Evolutionary conservation across 2,113 vertebrate genomes (phyloP).

Genomic region (Scalopus aquaticus): DNA sequence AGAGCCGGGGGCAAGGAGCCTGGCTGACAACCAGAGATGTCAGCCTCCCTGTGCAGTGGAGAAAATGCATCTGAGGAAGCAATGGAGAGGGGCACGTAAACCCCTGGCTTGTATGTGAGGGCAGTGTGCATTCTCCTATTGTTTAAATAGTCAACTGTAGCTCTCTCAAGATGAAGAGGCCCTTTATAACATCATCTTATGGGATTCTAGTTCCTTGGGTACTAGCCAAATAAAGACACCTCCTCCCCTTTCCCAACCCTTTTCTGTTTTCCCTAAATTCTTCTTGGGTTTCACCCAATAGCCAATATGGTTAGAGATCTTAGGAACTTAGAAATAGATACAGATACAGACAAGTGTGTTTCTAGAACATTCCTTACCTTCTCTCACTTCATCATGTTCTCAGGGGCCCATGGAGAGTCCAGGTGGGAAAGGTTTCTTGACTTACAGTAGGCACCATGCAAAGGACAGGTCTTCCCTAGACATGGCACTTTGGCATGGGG

Average conservation of each 20-base stretch:
- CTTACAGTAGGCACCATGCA: too few relatives aligned
- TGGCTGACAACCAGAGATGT: rapidly evolving
- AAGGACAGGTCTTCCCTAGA: background rate
- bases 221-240: background rate
- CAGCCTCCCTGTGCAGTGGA: background rate
- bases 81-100: rapidly evolving
- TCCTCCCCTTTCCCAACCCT: background rate
- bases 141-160: background rate
- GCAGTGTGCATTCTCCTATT: background rate
- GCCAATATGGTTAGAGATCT: background rate
- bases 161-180: background rate
- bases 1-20: background rate
- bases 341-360: background rate
- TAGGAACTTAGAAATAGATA: background rate
- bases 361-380: background rate
- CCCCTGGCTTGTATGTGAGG: background rate
- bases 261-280: background rate
- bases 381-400: background rate
- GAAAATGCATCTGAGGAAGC: background rate
- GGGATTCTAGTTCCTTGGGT: background rate
- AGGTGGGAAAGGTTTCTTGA: background rate
- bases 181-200: background rate
- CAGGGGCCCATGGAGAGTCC: background rate
- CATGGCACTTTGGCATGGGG: background rate
- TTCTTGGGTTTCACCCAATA: background rate